Percentiles rank a stretch among this genome's conserved stretches.
Conservation (phyloP, 2,113 vertebrate species). For the Cisticola juncidis region DNA sequence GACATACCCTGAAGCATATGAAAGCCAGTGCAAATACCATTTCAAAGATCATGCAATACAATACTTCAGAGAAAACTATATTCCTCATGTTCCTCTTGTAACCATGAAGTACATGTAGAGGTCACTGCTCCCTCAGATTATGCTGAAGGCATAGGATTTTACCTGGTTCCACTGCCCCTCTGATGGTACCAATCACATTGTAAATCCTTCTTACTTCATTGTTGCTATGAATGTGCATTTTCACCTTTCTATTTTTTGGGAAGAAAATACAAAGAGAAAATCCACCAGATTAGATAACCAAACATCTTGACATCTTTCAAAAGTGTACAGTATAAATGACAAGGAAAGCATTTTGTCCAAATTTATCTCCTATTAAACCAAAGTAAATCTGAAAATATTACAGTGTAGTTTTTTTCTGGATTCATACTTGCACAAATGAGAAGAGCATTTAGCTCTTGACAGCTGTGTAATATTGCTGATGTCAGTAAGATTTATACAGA, state of each 20-base stretch:
- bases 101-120: background rate
- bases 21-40: background rate
- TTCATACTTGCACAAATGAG: background rate
- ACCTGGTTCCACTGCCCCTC: conserved; percentile 91
- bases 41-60: background rate
- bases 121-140: background rate
- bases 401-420: background rate
- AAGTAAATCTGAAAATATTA: background rate
- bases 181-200: conserved; percentile 91
- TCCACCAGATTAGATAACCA: background rate
- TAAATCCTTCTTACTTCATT: conserved; percentile 89
- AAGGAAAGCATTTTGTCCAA: background rate
- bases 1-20: background rate
- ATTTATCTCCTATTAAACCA: background rate
- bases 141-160: background rate
- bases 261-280: conserved; percentile 16
- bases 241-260: conserved; percentile 79
- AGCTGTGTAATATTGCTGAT: background rate
- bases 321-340: background rate
- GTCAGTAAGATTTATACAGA: background rate
- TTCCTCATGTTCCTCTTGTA: background rate
- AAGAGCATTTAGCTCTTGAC: background rate
- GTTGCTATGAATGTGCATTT: conserved; percentile 85
- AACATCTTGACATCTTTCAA: background rate
- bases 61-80: background rate